Evolutionary conservation across 2,113 vertebrate species (phyloP).

Genomic region (Rhinoderma darwinii): DNA sequence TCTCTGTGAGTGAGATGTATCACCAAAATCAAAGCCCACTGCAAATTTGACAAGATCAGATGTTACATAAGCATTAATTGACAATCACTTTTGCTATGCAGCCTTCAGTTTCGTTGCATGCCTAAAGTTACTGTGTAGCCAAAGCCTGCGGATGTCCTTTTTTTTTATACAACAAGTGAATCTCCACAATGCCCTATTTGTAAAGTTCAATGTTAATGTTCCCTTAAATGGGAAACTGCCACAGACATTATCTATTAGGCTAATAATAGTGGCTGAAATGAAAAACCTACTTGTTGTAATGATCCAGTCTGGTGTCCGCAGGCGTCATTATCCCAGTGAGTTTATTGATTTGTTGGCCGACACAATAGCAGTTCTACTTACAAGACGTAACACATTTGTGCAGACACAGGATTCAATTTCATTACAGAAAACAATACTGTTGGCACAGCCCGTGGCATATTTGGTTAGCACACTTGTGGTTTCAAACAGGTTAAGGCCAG

Average conservation of each 20-base stretch:
- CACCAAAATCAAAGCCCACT: too few relatives aligned
- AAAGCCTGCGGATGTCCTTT: background rate
- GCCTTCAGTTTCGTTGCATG: too few relatives aligned
- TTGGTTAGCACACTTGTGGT: conserved; percentile 20
- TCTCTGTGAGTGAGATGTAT: too few relatives aligned
- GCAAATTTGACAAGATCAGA: too few relatives aligned
- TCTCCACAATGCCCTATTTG: too few relatives aligned
- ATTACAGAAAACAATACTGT: conserved; percentile 11
- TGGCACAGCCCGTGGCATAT: conserved; percentile 2
- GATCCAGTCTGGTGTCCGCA: background rate
- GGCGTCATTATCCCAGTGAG: background rate
- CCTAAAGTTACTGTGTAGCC: too few relatives aligned
- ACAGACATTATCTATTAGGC: background rate
- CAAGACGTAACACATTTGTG: conserved; percentile 32
- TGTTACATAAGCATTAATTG: too few relatives aligned
- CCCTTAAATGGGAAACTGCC: conserved; percentile 1
- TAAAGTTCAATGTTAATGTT: background rate
- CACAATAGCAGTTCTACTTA: conserved; percentile 15
- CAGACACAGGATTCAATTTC: conserved; percentile 19
- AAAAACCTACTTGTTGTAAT: background rate
- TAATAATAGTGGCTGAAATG: background rate
- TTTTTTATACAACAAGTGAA: too few relatives aligned
- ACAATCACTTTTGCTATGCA: too few relatives aligned
- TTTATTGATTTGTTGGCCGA: conserved; percentile 33
- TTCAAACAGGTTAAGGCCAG: background rate